phyloP scores from a whole-genome alignment of 2,797 vertebrate species.

The Linurgus olivaceus region DNA sequence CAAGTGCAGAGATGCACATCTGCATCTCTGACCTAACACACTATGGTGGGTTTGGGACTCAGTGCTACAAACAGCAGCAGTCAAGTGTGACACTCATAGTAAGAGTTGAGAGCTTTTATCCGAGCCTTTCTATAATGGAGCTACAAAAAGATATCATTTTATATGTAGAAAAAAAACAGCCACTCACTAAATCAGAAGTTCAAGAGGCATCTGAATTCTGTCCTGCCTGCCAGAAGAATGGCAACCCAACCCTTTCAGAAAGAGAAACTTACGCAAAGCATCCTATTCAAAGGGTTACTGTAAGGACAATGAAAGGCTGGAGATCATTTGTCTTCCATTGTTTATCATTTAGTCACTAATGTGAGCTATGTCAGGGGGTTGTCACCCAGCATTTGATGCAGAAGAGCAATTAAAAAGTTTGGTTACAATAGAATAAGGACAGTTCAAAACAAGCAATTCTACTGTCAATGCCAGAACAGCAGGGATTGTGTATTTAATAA shows the following conservation, averaged over 20 bases:
- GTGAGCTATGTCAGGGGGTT: not conserved
- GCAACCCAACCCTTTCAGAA: not conserved
- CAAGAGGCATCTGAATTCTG: not conserved
- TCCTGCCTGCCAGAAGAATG: not conserved
- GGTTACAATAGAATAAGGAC: not conserved
- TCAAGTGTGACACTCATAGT: not conserved
- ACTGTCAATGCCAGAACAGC: not conserved
- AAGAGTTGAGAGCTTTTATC: not conserved
- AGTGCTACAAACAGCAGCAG: not conserved
- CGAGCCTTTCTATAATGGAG: slow-evolving; percentile 4
- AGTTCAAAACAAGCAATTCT: not conserved
- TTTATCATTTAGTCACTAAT: slow-evolving; percentile 29
- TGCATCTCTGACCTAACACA: not conserved
- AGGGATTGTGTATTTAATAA: not conserved
- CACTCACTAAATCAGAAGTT: not conserved
- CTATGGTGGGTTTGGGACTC: not conserved
- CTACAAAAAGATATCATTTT: not conserved
- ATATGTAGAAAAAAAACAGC: not conserved
- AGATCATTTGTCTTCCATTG: not conserved
- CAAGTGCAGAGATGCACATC: not conserved
- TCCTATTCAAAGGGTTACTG: not conserved
- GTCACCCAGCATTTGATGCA: not conserved
- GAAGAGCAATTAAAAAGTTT: not conserved
- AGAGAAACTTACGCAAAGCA: not conserved
- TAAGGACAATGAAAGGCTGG: not conserved